A percentile compares a stretch with the other conserved stretches of the same genome.
phyloP scores from a whole-genome alignment of 2,797 vertebrate species.

The Eupleurogrammus muticus region DNA sequence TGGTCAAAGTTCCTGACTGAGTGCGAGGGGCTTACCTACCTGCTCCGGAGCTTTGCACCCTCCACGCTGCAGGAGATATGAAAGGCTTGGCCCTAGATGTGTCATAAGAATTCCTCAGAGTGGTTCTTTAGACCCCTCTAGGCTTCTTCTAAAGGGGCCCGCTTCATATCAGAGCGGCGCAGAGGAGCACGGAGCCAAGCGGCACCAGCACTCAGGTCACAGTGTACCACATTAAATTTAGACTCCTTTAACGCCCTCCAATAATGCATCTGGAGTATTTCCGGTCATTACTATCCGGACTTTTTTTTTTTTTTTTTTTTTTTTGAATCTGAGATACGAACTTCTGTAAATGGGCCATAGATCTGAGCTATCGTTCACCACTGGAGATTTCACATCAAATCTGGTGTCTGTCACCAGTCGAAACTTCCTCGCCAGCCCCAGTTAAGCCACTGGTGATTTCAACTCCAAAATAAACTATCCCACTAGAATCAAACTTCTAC shows the following conservation, averaged over 20 bases:
- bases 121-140: constrained; percentile 63
- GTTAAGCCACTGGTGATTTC: constrained; percentile 83
- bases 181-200: constrained; percentile 67
- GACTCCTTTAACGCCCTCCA: constrained; percentile 86
- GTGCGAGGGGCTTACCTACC: constrained; percentile 53
- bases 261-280: constrained; percentile 87
- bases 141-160: constrained; percentile 66
- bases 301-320: constrained; percentile 47
- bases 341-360: constrained; percentile 89
- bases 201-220: constrained; percentile 75
- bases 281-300: constrained; percentile 85
- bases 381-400: constrained; percentile 86
- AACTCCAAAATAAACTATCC: constrained; percentile 85
- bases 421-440: constrained; percentile 84
- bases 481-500: constrained; percentile 78
- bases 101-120: constrained; percentile 69
- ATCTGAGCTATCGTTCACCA: constrained; percentile 85
- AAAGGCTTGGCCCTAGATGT: constrained; percentile 70
- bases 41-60: constrained; percentile 54
- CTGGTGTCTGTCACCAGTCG: constrained; percentile 82
- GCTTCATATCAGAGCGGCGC: constrained; percentile 69
- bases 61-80: constrained; percentile 57
- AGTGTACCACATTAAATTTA: constrained; percentile 87
- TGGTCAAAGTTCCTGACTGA: constrained; percentile 54
- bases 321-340: constrained; percentile 78